Base-by-base conservation (phyloP, 2,797 vertebrate species). In the Falco columbarius region DNA sequence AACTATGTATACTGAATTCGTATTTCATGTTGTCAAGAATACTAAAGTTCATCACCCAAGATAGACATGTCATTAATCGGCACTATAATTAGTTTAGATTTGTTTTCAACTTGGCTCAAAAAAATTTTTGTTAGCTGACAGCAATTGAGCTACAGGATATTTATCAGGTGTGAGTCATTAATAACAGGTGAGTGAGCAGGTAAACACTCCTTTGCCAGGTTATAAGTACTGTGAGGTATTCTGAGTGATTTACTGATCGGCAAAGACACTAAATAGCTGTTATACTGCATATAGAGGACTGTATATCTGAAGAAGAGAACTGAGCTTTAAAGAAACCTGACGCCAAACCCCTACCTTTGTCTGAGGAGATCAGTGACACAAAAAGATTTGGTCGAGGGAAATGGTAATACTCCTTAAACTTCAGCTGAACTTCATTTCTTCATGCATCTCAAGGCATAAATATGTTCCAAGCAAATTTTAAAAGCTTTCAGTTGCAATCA, bases 401-500 rank as follows among this genome's bases (percentile, higher is more conserved):
- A 95, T 93, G 1, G 81, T 90, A 84, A 87, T 88, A 77, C 58
- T 81, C 71, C 67, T 91, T 97, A 97, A 98, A 96, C 95, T 97
- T 96, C 86, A 82, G 56, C 62, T 97, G 97, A 98, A 97, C 96
- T 93, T 95, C 86, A 91, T 87, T 91, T 93, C 89, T 94, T 71
- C 84, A 82, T 93, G 87, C 71, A 91, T 96, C 95, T 94, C 77
- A 80, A 86, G 93, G 86, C 84, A 85, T 61, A 95, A 95, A 97
- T 95, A 95, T 84, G 86, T 93, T 97, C 92, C 95, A 95, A 97
- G 72, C 92, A 96, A 96, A 91, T 92, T 97, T 97, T 96, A 98
- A 98, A 98, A 97, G 91, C 89, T 97, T 98, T 97, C 93, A 96
- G 72, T 98, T 97, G 90, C 86, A 98, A 96, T 83, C 91, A 95